Evolutionary conservation across 1,140 invertebrate species (phyloP).

Genomic region (Rhizoglyphus robini): DNA sequence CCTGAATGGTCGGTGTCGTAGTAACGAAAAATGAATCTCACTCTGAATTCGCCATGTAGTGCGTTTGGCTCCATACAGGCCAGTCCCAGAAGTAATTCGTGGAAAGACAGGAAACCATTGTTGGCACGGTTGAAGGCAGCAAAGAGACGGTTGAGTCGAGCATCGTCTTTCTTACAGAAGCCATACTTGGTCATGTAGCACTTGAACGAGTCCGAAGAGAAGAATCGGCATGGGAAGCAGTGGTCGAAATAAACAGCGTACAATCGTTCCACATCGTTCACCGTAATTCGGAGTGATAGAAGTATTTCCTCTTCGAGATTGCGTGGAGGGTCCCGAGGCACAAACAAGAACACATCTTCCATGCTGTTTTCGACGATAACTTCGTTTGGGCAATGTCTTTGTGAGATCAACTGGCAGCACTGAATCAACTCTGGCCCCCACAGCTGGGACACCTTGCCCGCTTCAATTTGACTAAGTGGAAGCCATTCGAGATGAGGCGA

Average conservation of each 20-base stretch:
- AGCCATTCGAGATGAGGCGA: neutral
- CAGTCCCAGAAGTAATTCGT: constrained; percentile 39
- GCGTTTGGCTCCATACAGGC: constrained; percentile 41
- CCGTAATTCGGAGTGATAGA: constrained; percentile 5
- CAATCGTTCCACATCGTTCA: constrained; percentile 13
- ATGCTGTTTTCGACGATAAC: constrained; percentile 5
- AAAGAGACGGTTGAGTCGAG: constrained; percentile 13
- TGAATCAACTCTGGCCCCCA: constrained; percentile 13
- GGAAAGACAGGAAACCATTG: constrained; percentile 30
- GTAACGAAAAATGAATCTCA: too few relatives aligned
- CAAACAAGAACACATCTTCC: constrained; percentile 8
- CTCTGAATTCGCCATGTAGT: constrained; percentile 36
- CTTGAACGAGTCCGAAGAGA: neutral
- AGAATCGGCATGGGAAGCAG: constrained; percentile 12
- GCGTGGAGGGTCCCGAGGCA: constrained; percentile 16
- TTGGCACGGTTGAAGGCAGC: constrained; percentile 16
- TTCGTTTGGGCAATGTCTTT: neutral
- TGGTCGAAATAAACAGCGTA: constrained; percentile 21
- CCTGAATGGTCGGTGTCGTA: too few relatives aligned
- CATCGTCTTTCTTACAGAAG: neutral
- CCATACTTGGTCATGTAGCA: constrained; percentile 16
- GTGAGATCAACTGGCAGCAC: neutral
- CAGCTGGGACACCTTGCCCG: too few relatives aligned
- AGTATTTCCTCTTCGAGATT: constrained; percentile 19
- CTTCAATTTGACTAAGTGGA: neutral